Evolutionary conservation across 2,888 invertebrate species (phyloP), one percentile per base, ranked within the genome.

Genomic region (Polietes domitor): DNA sequence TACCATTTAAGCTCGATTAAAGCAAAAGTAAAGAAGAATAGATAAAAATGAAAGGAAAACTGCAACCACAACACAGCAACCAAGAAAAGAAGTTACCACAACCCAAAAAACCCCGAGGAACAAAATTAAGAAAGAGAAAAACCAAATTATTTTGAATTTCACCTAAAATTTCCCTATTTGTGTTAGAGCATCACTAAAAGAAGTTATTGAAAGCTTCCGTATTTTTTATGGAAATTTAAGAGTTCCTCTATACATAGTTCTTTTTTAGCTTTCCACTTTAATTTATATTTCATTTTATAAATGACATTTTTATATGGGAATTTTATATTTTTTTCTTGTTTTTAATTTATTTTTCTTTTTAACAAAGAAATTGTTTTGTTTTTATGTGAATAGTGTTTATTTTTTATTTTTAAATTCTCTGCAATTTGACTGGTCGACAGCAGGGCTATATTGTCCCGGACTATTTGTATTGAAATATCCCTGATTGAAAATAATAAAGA

Each of bases 251-350:
- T 61, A 70, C 50, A 70, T 41, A n/a, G 12, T 19, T 17, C 41
- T 63, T 70, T 26, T 53, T 50, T 53, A 28, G 17, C 32, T 32
- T 70, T 24, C 17, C 24, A 28, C 21, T 28, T 28, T 21, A 71
- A 47, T 68, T 75, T 1, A 37, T 65, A 71, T 79, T 83, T 83
- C 79, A 80, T 80, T 83, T 83, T 83, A 80, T 80, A 83, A 83
- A 80, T 83, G 83, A 83, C 21, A 43, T 71, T 73, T 82, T 76
- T 71, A 37, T 68, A 68, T 9, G 47, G 5, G 73, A n/a, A 50
- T 70, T 78, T 50, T 72, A 15, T 37, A 32, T 73, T 28, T 71
- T 26, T 73, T 24, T 71, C 26, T 72, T 43, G 24, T 37, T 26
- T 26, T 47, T 50, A 50, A 65, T 68, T 68, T 41, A 19, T 68